Percentiles rank a stretch among this genome's conserved stretches.
Evolutionary conservation across 2,888 invertebrate genomes (phyloP).

Genomic region (Caenorhabditis wallacei): DNA sequence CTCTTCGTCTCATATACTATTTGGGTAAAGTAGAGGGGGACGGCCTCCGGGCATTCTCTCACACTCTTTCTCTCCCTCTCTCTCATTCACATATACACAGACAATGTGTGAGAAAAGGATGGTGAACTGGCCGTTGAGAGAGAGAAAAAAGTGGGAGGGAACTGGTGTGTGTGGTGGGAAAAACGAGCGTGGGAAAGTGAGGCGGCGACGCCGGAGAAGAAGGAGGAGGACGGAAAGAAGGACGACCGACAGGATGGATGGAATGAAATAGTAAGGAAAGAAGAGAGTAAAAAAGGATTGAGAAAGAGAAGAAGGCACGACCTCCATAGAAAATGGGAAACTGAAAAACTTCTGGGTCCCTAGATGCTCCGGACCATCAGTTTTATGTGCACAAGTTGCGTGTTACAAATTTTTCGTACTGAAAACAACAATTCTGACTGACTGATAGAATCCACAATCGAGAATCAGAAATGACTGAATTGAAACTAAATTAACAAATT

Average conservation of each 20-base stretch:
- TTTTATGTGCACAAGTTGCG: background rate
- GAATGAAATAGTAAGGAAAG: constrained; percentile 21
- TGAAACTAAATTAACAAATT: too few relatives aligned
- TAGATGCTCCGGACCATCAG: background rate
- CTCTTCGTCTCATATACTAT: constrained; percentile 44
- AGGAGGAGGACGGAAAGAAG: constrained; percentile 12
- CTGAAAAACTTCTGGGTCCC: background rate
- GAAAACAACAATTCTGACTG: too few relatives aligned
- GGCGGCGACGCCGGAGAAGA: constrained; percentile 19
- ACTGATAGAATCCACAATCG: too few relatives aligned
- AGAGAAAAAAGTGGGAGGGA: constrained; percentile 38
- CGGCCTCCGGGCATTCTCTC: constrained; percentile 46
- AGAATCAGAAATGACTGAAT: too few relatives aligned
- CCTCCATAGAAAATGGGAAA: constrained; percentile 28
- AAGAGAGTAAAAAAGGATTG: background rate
- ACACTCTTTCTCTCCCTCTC: too few relatives aligned
- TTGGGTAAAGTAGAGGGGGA: constrained; percentile 1
- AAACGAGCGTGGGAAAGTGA: constrained; percentile 68
- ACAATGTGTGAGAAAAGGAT: constrained; percentile 60
- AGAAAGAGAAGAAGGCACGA: constrained; percentile 5
- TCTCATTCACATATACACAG: constrained; percentile 37
- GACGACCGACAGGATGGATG: constrained; percentile 31
- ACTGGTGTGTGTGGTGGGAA: constrained; percentile 59
- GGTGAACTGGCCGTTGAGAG: constrained; percentile 22
- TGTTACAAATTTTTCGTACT: too few relatives aligned